phyloP scores from a whole-genome alignment of 2,888 invertebrate species.

The Rhyacophila evoluta region DNA sequence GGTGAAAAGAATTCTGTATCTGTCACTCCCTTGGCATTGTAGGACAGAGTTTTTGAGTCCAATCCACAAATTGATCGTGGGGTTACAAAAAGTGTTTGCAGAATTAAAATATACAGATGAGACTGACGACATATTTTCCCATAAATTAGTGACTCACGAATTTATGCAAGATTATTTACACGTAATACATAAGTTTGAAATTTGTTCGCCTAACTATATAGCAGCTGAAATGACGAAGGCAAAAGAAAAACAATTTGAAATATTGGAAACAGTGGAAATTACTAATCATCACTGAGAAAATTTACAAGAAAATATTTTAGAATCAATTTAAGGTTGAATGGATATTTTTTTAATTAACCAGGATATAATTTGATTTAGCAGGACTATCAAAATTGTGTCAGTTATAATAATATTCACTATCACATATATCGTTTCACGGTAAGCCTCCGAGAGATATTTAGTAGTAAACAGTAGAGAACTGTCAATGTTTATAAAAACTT shows the following conservation, averaged over 20 bases:
- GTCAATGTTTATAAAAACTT: no score
- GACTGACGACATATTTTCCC: slow-evolving; percentile 28
- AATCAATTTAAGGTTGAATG: no score
- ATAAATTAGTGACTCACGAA: slow-evolving; percentile 31
- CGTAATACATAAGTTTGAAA: slow-evolving; percentile 31
- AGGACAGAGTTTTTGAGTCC: slow-evolving; percentile 32
- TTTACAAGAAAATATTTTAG: no score
- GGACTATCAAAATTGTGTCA: no score
- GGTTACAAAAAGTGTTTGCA: slow-evolving; percentile 26
- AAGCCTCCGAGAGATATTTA: no score
- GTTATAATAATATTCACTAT: no score
- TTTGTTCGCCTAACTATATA: neutral
- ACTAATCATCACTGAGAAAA: no score
- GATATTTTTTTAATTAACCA: neutral
- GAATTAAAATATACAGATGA: slow-evolving; percentile 30
- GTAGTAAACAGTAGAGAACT: no score
- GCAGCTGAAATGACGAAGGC: slow-evolving; percentile 32
- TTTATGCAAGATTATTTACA: slow-evolving; percentile 34
- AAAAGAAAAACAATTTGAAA: neutral
- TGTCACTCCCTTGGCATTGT: slow-evolving; percentile 36
- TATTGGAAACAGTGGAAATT: neutral
- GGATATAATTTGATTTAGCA: no score
- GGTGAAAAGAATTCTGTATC: slow-evolving; percentile 28
- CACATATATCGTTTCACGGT: no score
- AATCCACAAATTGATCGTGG: slow-evolving; percentile 25